Evolutionary conservation across 53 echinoderm and acorn worm genomes (phyloP).

Genomic region (Pentamera pediparva): DNA sequence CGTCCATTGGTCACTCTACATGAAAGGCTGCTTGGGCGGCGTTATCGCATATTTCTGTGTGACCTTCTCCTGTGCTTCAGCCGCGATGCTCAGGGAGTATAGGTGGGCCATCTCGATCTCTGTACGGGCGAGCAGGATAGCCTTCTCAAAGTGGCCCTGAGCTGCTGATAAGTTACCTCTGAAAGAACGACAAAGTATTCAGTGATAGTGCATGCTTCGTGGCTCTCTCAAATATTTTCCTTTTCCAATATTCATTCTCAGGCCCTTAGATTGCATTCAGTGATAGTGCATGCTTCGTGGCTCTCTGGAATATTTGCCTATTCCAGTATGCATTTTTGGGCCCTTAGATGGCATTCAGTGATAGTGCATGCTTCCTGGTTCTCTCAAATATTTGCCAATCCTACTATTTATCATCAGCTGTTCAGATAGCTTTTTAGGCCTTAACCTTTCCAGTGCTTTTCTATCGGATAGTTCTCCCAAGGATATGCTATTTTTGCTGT

Average conservation of each 20-base stretch:
- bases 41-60: constrained; percentile 73
- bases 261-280: background rate
- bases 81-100: constrained; percentile 85
- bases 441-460: too few relatives aligned
- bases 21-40: constrained; percentile 57
- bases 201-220: background rate
- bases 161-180: constrained; percentile 88
- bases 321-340: background rate
- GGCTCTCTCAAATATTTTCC: background rate
- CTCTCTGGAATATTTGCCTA: background rate
- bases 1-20: background rate
- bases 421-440: background rate
- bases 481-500: too few relatives aligned
- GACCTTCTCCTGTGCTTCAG: constrained; percentile 84
- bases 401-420: background rate
- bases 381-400: background rate
- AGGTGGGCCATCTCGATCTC: constrained; percentile 99
- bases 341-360: background rate
- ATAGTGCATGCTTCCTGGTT: background rate
- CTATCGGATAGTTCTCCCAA: too few relatives aligned
- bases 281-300: background rate
- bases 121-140: constrained; percentile 86
- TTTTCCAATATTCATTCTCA: background rate
- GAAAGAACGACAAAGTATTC: background rate
- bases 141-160: constrained; percentile 84